Conservation (phyloP, 2,113 vertebrate species). For the Perca fluviatilis region DNA sequence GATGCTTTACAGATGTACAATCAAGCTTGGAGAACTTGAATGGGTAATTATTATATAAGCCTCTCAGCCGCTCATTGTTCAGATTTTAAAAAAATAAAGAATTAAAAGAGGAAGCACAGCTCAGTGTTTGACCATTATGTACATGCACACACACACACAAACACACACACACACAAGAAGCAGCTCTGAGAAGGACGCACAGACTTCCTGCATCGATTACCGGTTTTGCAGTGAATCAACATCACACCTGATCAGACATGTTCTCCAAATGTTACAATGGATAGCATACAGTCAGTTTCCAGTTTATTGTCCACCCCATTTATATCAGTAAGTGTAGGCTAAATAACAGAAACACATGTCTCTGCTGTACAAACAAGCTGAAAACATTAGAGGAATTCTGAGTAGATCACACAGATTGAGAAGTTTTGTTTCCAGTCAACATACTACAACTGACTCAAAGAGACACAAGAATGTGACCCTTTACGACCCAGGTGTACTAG, state of each 20-base stretch:
- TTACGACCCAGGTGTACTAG: slow-evolving; percentile 8
- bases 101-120: neutral
- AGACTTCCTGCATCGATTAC: neutral
- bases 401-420: neutral
- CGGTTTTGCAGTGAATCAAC: neutral
- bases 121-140: neutral
- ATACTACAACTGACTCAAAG: neutral
- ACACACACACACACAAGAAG: neutral
- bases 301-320: neutral
- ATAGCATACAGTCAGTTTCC: too few species aligned
- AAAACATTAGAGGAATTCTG: neutral
- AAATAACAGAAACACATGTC: neutral
- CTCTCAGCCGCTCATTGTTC: slow-evolving; percentile 25
- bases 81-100: slow-evolving; percentile 11
- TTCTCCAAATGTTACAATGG: neutral
- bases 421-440: too few species aligned
- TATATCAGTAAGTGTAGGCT: too few species aligned
- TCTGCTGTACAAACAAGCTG: neutral
- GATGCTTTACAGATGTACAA: slow-evolving; percentile 40
- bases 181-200: neutral
- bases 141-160: too few species aligned
- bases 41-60: slow-evolving; percentile 17
- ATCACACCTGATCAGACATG: neutral
- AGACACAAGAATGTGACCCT: slow-evolving; percentile 7
- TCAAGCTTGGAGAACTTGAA: neutral